Conservation (phyloP, 2,113 vertebrate species). For the Ciconia maguari region DNA sequence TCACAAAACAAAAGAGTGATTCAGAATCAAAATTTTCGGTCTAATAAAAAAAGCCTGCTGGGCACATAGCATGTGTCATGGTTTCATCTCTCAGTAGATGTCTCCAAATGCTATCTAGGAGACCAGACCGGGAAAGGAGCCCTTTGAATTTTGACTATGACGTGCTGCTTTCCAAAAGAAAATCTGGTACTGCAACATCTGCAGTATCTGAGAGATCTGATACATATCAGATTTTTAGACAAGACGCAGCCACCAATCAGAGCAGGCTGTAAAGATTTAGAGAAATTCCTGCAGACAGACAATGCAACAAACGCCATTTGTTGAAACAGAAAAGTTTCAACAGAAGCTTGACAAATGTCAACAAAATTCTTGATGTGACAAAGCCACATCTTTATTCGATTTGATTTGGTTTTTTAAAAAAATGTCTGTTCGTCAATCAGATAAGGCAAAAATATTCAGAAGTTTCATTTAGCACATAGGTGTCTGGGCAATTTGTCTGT, state of each 20-base stretch:
- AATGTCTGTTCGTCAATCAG: not conserved
- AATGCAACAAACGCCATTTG: not conserved
- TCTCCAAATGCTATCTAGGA: not conserved
- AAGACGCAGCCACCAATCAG: not conserved
- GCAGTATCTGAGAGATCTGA: not conserved
- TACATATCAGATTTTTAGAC: not conserved
- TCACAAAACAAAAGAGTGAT: not conserved
- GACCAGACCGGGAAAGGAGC: not conserved
- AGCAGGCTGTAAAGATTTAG: not conserved
- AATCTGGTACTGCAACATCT: not conserved
- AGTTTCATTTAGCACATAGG: not conserved
- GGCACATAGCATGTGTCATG: not conserved
- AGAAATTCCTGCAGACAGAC: not conserved
- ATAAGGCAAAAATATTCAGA: not conserved
- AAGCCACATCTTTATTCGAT: not conserved
- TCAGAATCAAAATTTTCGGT: not conserved
- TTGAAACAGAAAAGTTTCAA: not conserved
- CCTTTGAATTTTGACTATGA: not conserved
- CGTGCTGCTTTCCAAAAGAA: not conserved
- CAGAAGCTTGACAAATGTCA: not conserved
- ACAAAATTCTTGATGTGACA: not conserved
- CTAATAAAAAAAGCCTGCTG: not conserved
- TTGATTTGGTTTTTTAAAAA: not conserved
- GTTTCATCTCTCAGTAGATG: not conserved
- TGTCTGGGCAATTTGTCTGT: not conserved